Evolutionary conservation across 1,140 invertebrate species (phyloP).

Genomic region (Xylocopa sonorina): DNA sequence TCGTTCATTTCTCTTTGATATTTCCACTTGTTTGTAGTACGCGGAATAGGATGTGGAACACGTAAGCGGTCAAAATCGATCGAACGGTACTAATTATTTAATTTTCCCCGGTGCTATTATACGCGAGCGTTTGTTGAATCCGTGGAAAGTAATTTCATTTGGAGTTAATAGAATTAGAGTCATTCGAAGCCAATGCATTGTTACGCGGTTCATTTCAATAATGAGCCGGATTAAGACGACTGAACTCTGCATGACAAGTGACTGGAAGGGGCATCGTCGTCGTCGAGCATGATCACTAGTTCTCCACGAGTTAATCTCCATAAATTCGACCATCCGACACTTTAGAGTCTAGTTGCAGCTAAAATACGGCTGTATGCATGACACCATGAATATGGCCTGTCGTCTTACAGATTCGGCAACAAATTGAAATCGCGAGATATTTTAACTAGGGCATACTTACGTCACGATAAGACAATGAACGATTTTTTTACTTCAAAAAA

Average conservation of each 20-base stretch:
- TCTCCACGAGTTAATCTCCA: slow-evolving; percentile 35
- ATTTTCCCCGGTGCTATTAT: not conserved
- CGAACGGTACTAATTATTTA: not conserved
- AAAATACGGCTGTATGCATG: too few relatives aligned
- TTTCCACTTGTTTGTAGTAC: too few relatives aligned
- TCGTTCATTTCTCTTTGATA: not conserved
- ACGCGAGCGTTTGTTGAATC: not conserved
- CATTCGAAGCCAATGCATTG: not conserved
- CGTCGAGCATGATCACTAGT: slow-evolving; percentile 7
- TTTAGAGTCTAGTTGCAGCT: not conserved
- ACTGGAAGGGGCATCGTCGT: not conserved
- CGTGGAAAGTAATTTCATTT: not conserved
- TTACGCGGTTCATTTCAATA: slow-evolving; percentile 18
- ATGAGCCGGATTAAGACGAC: slow-evolving; percentile 20
- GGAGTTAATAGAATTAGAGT: not conserved
- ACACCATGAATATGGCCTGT: slow-evolving; percentile 7
- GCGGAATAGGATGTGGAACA: not conserved
- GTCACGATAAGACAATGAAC: too few relatives aligned
- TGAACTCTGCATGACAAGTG: slow-evolving; percentile 15
- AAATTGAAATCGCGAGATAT: not conserved
- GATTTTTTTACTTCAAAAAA: too few relatives aligned
- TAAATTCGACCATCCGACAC: slow-evolving; percentile 30
- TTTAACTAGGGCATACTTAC: not conserved
- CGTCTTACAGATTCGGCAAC: too few relatives aligned
- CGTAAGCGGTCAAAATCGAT: not conserved